Evolutionary conservation across 2,888 invertebrate species (phyloP), one percentile per base, ranked within the genome.

Genomic region (Sepiola atlantica): DNA sequence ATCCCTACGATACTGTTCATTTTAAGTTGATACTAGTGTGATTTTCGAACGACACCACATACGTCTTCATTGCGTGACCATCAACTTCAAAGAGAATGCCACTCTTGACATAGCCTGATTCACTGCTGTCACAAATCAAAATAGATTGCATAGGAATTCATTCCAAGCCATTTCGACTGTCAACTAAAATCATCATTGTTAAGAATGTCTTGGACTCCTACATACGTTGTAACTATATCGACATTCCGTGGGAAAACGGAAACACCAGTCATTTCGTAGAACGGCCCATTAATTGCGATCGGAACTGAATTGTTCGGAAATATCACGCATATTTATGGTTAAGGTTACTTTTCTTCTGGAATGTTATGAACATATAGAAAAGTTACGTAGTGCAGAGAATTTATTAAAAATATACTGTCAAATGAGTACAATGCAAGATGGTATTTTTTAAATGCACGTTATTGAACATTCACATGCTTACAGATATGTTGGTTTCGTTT

Each of bases 111-210:
- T 61, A 61, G n/a, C n/a, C n/a, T 32, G 32, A 77, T 77, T 77
- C 77, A 32, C 77, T 77, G 4, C 77, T 77, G 77, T 77, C 77
- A 77, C 14, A 32, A n/a, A 77, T 77, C 77, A 77, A 77, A 77
- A 18, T 77, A 32, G n/a, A 32, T n/a, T 32, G 32, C 77, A 77
- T n/a, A 77, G 32, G n/a, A 77, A 77, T n/a, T 32, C 77, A 77
- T 77, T 77, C 32, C 77, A 77, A 77, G n/a, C 77, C 32, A 77
- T 77, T 77, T 77, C 77, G 77, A 77, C 77, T 77, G 77, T 77
- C 77, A 77, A 32, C n/a, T 32, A 18, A 77, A 77, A 32, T n/a
- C 77, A 77, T 77, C 16, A 32, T 77, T 0, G n/a, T n/a, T 77
- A 77, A 32, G 77, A 77, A 14, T 77, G 32, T 77, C 32, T n/a